Base-by-base conservation (phyloP, 2,113 vertebrate genomes). In the Felis chaus region DNA sequence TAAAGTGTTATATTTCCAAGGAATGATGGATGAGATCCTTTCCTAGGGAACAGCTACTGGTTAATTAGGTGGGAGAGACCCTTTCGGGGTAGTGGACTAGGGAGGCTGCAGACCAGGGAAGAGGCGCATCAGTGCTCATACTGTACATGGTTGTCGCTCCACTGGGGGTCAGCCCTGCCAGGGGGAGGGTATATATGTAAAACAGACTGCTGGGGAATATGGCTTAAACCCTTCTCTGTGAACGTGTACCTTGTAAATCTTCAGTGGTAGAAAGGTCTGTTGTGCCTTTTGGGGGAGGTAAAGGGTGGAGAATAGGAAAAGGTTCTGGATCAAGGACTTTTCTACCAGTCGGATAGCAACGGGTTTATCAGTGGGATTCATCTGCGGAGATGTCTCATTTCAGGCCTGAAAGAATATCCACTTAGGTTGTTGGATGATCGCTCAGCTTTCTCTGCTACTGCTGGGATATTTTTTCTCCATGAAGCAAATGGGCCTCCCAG, bases 1-100 rank as follows among this genome's bases (percentile, higher is more conserved):
- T 63, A 53, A 85, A 96, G 66, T 91, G 84, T 88, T 96, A 9
- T 41, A 66, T 93, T 86, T 57, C 80, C 36, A 36, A 76, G 57
- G 45, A 90, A 14, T 81, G 74, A 87, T 82, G 66, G n/a, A 73
- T 91, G 68, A 50, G 74, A 16, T 39, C 90, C 65, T 86, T 90
- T 45, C 16, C 55, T 48, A 7, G 33, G 48, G 94, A 76, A 57
- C 27, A 45, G 80, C 80, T 88, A 1, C 84, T 87, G 87, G 74
- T n/a, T 83, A 92, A 89, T 91, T 78, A 91, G 96, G 61, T 41
- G 13, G 7, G 19, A 63, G 57, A 86, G 69, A 18, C 3, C 8
- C 11, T 82, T 39, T 33, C 66, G 41, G 61, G 1, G 11, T 4
- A 8, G 65, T 7, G 31, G 53, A 11, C 25, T 29, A 6, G 53